Evolutionary conservation across 1,140 invertebrate genomes (phyloP), one percentile per base, ranked within the genome.

Genomic region (Lycorma delicatula): DNA sequence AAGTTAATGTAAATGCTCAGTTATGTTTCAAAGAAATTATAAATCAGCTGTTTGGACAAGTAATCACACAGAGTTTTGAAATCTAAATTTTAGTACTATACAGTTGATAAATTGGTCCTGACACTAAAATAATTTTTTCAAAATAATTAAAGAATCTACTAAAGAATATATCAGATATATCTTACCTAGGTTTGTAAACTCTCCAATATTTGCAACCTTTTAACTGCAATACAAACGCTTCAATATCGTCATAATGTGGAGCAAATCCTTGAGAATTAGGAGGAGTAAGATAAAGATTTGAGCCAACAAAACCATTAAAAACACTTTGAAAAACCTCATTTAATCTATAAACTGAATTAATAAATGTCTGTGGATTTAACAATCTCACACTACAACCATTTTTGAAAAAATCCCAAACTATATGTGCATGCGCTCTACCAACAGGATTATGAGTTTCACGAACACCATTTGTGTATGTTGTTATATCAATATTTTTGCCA

Each of bases 161-260:
- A 36, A 22, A 20, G 18, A 46, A 20, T 25, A 54, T 18, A 28
- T 34, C 26, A 2, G 25, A 11, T 56, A 38, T 12, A 26, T 50
- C 50, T 71, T 70, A 80, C 71, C 76, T 72, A 25, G 93, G 89
- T 61, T 80, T 80, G 70, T 98, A 98, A 3, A 99, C 70, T 65
- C 83, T 85, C 96, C 96, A 99, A 59, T 85, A 79, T 74, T 99
- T 98, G 65, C 86, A 86, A 0, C 97, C 97, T 77, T 98, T 96
- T 6, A 97, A 72, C 76, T 99, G 97, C 34, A 99, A 68, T 55
- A 99, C 84, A 72, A 99, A 98, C 13, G 95, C 96, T 77, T 99
- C 97, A 64, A 98, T 98, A 68, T 99, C 96, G 77, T 99, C 96
- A 74, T 88, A 98, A 75, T 98, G 95, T 0, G 96, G 95, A 1